Percentiles rank a stretch among this genome's conserved stretches.
phyloP scores from a whole-genome alignment of 2,797 vertebrate genomes.

The Hyperoplus immaculatus region DNA sequence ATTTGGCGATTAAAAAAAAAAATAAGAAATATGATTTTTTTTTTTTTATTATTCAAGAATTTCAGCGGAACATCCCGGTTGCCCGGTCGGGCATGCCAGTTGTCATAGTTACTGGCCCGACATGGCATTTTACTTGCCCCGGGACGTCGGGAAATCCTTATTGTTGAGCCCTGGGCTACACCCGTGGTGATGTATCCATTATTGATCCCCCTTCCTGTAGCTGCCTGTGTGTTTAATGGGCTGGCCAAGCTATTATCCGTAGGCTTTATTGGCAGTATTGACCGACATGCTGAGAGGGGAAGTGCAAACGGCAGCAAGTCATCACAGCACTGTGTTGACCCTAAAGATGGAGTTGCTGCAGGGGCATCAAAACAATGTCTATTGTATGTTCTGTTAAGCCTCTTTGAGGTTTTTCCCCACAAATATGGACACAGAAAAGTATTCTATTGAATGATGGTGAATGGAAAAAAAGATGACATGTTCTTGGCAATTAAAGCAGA shows the following conservation, averaged over 20 bases:
- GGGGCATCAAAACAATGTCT: conserved; percentile 45
- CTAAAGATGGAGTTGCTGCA: conserved; percentile 56
- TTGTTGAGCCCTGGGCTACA: too few relatives aligned
- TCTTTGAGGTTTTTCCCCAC: conserved; percentile 1
- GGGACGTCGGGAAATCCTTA: too few relatives aligned
- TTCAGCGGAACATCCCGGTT: too few relatives aligned
- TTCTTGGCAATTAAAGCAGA: not conserved
- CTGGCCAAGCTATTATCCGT: conserved; percentile 80
- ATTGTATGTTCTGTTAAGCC: conserved; percentile 17
- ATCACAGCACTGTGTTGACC: conserved; percentile 68
- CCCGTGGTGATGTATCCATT: conserved; percentile 77
- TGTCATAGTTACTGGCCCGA: too few relatives aligned
- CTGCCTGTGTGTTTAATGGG: conserved; percentile 82
- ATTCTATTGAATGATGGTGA: not conserved
- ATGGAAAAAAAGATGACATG: not conserved
- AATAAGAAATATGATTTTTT: too few relatives aligned
- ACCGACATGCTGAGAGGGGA: conserved; percentile 77
- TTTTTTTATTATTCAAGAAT: too few relatives aligned
- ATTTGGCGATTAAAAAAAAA: too few relatives aligned
- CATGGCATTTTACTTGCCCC: too few relatives aligned
- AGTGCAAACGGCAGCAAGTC: conserved; percentile 77
- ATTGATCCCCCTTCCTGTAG: conserved; percentile 79
- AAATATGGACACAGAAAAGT: not conserved
- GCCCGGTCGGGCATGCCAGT: too few relatives aligned
- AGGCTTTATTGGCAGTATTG: conserved; percentile 83